Evolutionary conservation across 2,797 vertebrate genomes (phyloP).

Genomic region (Iguana delicatissima): DNA sequence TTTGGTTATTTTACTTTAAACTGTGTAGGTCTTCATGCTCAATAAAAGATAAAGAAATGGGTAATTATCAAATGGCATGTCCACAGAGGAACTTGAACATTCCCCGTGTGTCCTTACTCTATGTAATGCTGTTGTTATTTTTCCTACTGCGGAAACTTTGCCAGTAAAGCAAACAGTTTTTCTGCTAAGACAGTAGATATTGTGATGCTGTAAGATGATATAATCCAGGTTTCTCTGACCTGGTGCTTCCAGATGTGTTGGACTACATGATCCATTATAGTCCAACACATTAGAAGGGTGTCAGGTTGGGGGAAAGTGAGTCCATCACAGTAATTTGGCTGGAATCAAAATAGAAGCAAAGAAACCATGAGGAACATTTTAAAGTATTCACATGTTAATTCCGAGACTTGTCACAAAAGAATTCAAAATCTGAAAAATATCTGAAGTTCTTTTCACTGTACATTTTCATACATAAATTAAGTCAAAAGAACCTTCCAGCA

Average conservation of each 20-base stretch:
- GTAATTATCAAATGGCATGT: background rate
- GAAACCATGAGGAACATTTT: too few relatives aligned
- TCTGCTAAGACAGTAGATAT: background rate
- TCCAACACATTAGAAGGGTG: background rate
- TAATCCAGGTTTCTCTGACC: background rate
- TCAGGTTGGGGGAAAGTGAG: background rate
- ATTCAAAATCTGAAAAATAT: background rate
- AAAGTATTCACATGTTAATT: background rate
- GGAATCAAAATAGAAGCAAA: background rate
- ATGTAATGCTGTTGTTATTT: background rate
- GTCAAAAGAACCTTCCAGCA: background rate
- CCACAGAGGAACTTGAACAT: background rate
- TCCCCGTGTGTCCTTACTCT: background rate
- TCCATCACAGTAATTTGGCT: background rate
- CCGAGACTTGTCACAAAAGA: background rate
- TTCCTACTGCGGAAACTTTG: background rate
- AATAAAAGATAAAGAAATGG: background rate
- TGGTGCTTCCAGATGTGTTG: background rate
- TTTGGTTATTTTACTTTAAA: background rate
- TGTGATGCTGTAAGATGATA: background rate
- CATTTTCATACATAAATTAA: conserved; percentile 4
- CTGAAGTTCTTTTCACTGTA: background rate
- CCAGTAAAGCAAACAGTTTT: background rate
- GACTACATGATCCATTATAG: background rate
- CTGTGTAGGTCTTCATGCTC: background rate